These are phyloP conservation scores for Mus pahari DNA, from an alignment of 2,113 vertebrate species.

Conservation along the genomic window DNA sequence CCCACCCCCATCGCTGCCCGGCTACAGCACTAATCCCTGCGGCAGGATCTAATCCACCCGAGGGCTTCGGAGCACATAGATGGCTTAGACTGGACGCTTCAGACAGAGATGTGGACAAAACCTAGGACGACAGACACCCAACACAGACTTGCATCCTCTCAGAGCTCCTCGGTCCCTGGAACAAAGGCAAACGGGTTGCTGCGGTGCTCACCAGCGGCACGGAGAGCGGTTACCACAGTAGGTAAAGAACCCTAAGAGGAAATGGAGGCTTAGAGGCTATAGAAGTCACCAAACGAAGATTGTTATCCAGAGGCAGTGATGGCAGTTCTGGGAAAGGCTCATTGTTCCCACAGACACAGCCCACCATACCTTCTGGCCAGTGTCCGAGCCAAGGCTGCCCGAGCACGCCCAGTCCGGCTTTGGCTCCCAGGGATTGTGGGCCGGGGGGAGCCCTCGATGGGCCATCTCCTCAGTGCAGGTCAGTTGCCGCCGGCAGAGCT, in stretches of 20 bases:
- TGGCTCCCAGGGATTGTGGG: conserved; percentile 85
- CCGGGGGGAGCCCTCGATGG: conserved; percentile 82
- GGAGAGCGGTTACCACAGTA: background rate
- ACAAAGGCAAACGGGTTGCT: background rate
- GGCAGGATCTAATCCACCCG: background rate
- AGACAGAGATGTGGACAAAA: background rate
- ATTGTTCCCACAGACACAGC: background rate
- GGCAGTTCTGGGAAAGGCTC: background rate
- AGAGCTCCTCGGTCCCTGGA: background rate
- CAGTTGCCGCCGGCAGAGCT: conserved; percentile 88
- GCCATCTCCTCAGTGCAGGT: conserved; percentile 92
- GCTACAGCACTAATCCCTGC: background rate
- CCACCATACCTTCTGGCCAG: background rate
- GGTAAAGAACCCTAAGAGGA: background rate
- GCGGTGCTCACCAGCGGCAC: too few species aligned
- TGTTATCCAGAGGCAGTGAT: rapidly evolving
- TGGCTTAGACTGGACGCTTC: background rate
- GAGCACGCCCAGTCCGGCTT: conserved; percentile 84
- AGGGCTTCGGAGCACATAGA: background rate
- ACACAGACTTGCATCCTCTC: background rate
- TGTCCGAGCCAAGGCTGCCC: conserved; percentile 86
- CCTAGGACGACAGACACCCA: background rate
- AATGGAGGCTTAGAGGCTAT: background rate
- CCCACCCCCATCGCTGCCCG: too few species aligned
- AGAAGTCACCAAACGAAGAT: background rate